A percentile compares a stretch with the other conserved stretches of the same genome.
phyloP scores from a whole-genome alignment of 2,113 vertebrate genomes.

The Heteronetta atricapilla region DNA sequence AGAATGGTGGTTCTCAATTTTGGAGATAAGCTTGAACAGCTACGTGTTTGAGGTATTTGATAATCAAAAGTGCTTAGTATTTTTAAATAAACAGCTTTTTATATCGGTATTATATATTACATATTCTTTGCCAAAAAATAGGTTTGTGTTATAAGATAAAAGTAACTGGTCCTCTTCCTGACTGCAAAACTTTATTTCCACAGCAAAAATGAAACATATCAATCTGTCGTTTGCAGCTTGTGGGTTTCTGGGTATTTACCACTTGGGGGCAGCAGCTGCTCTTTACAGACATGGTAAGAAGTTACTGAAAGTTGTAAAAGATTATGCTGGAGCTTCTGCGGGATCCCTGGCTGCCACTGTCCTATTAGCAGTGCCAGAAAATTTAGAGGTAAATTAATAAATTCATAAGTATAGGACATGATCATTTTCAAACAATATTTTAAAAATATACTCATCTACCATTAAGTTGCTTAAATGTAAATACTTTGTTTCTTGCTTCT shows the following conservation, averaged over 20 bases:
- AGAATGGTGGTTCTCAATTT: not conserved
- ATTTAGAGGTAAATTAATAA: slow-evolving; percentile 84
- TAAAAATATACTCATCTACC: not conserved
- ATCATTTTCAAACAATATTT: not conserved
- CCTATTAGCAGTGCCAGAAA: slow-evolving; percentile 88
- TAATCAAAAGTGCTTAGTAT: not conserved
- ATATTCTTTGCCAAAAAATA: not conserved
- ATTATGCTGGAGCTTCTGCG: slow-evolving; percentile 88
- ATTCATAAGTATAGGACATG: not conserved
- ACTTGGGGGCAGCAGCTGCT: slow-evolving; percentile 87
- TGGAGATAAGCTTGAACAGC: not conserved
- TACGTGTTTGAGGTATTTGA: not conserved
- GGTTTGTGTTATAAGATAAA: not conserved
- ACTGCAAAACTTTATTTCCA: not conserved
- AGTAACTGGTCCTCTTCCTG: not conserved
- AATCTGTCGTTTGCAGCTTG: slow-evolving; percentile 90
- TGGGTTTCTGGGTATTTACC: slow-evolving; percentile 93
- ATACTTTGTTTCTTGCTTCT: not conserved
- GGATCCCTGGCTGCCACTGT: slow-evolving; percentile 88
- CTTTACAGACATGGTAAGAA: slow-evolving; percentile 82
- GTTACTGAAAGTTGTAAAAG: slow-evolving; percentile 79
- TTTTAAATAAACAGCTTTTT: not conserved
- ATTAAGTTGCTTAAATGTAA: not conserved
- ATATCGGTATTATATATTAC: not conserved
- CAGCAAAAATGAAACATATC: slow-evolving; percentile 78